phyloP scores from a whole-genome alignment of 1,140 invertebrate genomes.

The Drosophila tani region DNA sequence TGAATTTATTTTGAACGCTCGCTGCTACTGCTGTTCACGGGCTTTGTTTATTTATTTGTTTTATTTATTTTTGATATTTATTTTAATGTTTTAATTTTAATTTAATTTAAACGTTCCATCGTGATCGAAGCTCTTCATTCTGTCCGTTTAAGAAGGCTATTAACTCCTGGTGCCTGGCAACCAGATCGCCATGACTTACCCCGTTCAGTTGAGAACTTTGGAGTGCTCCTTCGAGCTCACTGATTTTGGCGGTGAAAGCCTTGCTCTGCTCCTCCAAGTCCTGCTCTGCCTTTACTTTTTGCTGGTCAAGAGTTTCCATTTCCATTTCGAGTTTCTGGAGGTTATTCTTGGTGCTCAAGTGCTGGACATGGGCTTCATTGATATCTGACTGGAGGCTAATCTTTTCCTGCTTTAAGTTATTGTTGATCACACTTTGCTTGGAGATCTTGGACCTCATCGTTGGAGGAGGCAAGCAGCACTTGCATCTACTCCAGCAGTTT shows the following conservation, averaged over 20 bases:
- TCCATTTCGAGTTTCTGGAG: not conserved
- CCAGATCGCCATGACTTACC: conserved; percentile 8
- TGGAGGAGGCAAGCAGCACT: not conserved
- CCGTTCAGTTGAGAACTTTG: conserved; percentile 11
- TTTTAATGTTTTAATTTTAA: too few relatives aligned
- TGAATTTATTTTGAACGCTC: too few relatives aligned
- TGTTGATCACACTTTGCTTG: conserved; percentile 20
- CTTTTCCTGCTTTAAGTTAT: too few relatives aligned
- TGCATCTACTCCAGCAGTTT: too few relatives aligned
- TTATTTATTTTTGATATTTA: too few relatives aligned
- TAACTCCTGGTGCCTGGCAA: conserved; percentile 21
- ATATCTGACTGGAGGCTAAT: not conserved
- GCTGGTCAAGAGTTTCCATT: not conserved
- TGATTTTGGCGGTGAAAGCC: conserved; percentile 24
- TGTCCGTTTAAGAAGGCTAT: conserved; percentile 1
- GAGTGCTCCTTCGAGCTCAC: conserved; percentile 23
- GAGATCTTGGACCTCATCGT: conserved; percentile 3
- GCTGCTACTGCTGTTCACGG: too few relatives aligned
- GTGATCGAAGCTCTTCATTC: conserved; percentile 32
- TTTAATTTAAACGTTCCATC: too few relatives aligned
- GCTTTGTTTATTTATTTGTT: too few relatives aligned
- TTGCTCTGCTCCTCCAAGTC: conserved; percentile 15
- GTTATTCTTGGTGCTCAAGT: too few relatives aligned
- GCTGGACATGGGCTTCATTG: not conserved
- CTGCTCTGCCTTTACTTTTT: not conserved